Evolutionary conservation across 1,140 invertebrate genomes (phyloP).

Genomic region (Orius insidiosus): DNA sequence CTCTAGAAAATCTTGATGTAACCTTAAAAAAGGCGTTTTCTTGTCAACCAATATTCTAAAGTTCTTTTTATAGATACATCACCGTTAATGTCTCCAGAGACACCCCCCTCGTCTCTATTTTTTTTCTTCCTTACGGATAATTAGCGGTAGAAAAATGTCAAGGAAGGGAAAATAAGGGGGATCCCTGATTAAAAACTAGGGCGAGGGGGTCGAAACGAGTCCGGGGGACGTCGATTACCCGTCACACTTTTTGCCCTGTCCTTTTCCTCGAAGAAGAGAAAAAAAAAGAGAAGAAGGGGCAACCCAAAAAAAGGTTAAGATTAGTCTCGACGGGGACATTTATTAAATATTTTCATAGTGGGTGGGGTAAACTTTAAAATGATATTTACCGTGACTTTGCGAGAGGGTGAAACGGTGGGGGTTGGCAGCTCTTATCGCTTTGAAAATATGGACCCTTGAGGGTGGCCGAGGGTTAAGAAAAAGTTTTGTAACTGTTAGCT

Average conservation of each 20-base stretch:
- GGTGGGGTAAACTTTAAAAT: conserved; percentile 13
- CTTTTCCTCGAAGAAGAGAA: conserved; percentile 12
- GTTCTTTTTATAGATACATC: no score
- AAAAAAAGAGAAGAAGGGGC: neutral
- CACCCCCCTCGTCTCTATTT: no score
- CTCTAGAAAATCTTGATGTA: no score
- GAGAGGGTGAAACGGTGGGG: neutral
- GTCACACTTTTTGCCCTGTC: conserved; percentile 16
- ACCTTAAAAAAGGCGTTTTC: no score
- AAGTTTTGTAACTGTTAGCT: no score
- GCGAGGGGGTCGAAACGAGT: neutral
- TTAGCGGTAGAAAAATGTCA: conserved; percentile 20
- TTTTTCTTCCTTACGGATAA: conserved; percentile 6
- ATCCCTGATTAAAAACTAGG: conserved; percentile 16
- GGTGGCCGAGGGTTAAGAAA: no score
- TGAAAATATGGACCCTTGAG: conserved; percentile 3
- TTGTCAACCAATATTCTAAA: no score
- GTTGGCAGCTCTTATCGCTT: conserved; percentile 7
- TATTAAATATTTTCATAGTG: conserved; percentile 17
- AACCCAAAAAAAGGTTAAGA: conserved; percentile 21
- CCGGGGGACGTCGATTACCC: conserved; percentile 11
- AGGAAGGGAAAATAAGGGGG: conserved; percentile 18
- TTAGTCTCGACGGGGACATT: conserved; percentile 22
- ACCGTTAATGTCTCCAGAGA: no score
- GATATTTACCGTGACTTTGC: conserved; percentile 15